phyloP scores from a whole-genome alignment of 2,113 vertebrate genomes.

The Crocuta crocuta region DNA sequence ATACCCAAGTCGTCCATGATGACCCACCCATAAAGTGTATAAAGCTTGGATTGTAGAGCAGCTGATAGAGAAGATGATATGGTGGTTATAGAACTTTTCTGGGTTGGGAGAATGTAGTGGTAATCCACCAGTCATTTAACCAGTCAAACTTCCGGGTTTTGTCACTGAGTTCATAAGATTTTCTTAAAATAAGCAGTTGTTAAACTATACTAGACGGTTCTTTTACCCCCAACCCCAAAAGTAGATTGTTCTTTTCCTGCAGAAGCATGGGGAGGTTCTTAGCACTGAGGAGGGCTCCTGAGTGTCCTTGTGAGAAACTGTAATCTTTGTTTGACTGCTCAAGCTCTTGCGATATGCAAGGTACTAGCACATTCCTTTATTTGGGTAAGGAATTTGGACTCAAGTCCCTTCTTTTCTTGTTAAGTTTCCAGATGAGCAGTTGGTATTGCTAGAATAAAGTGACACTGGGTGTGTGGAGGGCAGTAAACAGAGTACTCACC shows the following conservation, averaged over 20 bases:
- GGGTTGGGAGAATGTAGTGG: neutral
- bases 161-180: neutral
- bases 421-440: neutral
- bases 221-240: neutral
- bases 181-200: neutral
- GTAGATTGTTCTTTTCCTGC: neutral
- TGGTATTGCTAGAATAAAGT: too few relatives aligned
- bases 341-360: neutral
- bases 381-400: neutral
- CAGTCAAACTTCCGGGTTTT: neutral
- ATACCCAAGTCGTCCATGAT: neutral
- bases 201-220: neutral
- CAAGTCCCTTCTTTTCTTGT: neutral
- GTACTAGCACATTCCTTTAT: neutral
- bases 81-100: neutral
- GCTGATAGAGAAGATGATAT: too few relatives aligned
- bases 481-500: accelerated
- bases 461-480: neutral
- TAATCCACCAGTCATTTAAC: neutral
- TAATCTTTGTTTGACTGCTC: accelerated
- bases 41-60: neutral
- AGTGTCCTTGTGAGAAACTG: neutral
- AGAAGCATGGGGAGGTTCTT: neutral
- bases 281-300: neutral
- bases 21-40: neutral